Conservation (phyloP, 2,888 invertebrate genomes). For the Aphrophora alni region DNA sequence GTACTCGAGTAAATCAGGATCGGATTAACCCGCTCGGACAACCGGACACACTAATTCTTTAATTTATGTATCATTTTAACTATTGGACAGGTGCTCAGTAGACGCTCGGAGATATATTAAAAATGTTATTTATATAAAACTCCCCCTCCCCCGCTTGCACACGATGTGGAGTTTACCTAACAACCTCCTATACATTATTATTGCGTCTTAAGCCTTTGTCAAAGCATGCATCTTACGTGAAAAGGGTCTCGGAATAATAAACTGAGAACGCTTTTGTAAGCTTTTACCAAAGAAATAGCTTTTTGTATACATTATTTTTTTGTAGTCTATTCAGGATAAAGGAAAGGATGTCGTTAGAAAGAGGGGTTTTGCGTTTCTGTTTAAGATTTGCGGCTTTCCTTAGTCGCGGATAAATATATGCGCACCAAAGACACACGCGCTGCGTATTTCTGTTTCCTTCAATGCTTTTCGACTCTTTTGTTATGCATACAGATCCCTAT, state of each 20-base stretch:
- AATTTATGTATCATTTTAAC: neutral
- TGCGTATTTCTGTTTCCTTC: conserved; percentile 7
- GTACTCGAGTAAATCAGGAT: neutral
- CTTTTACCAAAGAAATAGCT: conserved; percentile 23
- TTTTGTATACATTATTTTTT: conserved; percentile 42
- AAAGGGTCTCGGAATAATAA: neutral
- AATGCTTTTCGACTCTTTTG: conserved; percentile 43
- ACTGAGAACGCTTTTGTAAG: conserved; percentile 5
- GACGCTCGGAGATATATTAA: neutral
- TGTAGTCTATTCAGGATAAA: neutral
- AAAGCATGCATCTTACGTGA: neutral
- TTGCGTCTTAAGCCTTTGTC: neutral
- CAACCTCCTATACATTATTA: conserved; percentile 1
- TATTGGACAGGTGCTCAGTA: neutral
- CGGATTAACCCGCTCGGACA: neutral
- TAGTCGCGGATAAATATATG: conserved; percentile 26
- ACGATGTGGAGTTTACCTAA: neutral
- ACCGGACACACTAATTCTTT: neutral
- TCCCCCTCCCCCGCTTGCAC: neutral
- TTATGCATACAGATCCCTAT: conserved; percentile 46
- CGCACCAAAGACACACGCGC: neutral
- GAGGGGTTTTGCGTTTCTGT: conserved; percentile 21
- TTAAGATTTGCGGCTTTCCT: conserved; percentile 32
- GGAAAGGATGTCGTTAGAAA: conserved; percentile 32
- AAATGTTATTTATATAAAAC: neutral